Evolutionary conservation across 2,888 invertebrate genomes (phyloP), one percentile per base, ranked within the genome.

Genomic region (Cryptosula pallasiana): DNA sequence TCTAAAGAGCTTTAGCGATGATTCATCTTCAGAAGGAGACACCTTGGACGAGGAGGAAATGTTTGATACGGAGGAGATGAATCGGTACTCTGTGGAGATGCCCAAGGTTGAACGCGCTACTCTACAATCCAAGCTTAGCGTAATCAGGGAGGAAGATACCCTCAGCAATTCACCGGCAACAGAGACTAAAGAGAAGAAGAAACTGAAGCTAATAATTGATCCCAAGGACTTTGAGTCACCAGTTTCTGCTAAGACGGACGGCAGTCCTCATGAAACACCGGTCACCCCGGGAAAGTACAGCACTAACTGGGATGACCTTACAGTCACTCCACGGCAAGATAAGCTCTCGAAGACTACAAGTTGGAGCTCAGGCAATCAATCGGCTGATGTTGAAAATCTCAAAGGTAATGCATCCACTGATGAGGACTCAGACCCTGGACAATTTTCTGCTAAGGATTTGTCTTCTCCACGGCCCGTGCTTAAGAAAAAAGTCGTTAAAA

Each of bases 231-330:
- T 32, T 27, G 63, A 63, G 3, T 25, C 32, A n/a, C 29, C 20
- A 34, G 9, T 63, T 32, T 32, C 63, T 5, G 20, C 5, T 45
- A 20, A 45, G 20, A 45, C 9, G 20, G 45, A 45, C 20, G 25
- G 3, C 5, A 3, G 20, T 20, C 25, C 13, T 2, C 29, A 27
- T 5, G 63, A 32, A 20, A 63, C 63, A 2, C 63, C 63, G 32
- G 63, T 63, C 5, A 63, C 63, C 5, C 63, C 63, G 9, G 63
- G 27, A 16, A 63, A 63, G 63, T 63, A 63, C 63, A 63, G 32
- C 9, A 63, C 13, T 9, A 63, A 63, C 63, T 63, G 63, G 63
- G 63, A 63, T 32, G 27, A 27, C 63, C n/a, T 63, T 1, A 63
- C 32, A 5, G 9, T 5, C 9, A 20, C 20, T 16, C 29, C 63